A percentile compares a stretch with the other conserved stretches of the same genome.
Conservation (phyloP, 2,797 vertebrate genomes). For the Limosa lapponica region DNA sequence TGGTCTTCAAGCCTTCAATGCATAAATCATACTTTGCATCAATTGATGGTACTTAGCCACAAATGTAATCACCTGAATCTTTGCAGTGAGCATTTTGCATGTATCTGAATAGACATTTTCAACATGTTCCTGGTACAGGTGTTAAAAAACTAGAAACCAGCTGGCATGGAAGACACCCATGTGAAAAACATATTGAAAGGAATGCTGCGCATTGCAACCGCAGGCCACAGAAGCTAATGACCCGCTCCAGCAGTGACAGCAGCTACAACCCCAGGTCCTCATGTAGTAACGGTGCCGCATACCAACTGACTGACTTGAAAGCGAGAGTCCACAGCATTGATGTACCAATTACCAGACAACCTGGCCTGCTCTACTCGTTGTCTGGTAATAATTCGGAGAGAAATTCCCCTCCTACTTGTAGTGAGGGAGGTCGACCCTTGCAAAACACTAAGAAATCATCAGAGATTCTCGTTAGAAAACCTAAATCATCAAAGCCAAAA, state of each 20-base stretch:
- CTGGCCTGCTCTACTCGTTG: constrained; percentile 36
- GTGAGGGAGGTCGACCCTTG: constrained; percentile 70
- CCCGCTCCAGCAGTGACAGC: constrained; percentile 90
- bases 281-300: neutral
- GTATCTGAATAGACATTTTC: neutral
- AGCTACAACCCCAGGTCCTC: constrained; percentile 79
- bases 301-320: constrained; percentile 62
- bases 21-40: neutral
- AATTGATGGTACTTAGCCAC: neutral
- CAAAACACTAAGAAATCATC: constrained; percentile 74
- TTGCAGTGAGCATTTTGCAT: fast-evolving
- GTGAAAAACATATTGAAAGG: constrained; percentile 81
- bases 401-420: constrained; percentile 61
- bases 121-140: constrained; percentile 69
- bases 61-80: neutral
- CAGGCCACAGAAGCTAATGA: constrained; percentile 84
- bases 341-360: constrained; percentile 36
- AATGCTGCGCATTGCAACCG: constrained; percentile 54
- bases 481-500: constrained; percentile 81
- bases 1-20: neutral
- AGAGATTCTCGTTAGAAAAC: constrained; percentile 79
- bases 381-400: constrained; percentile 69
- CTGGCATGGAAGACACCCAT: constrained; percentile 82
- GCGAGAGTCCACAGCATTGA: constrained; percentile 78
- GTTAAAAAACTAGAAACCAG: constrained; percentile 77